A percentile compares a stretch with the other conserved stretches of the same genome.
These are phyloP conservation scores for Andrena cerasifolii DNA, from an alignment of 1,140 invertebrate species.

Conservation along the genomic window DNA sequence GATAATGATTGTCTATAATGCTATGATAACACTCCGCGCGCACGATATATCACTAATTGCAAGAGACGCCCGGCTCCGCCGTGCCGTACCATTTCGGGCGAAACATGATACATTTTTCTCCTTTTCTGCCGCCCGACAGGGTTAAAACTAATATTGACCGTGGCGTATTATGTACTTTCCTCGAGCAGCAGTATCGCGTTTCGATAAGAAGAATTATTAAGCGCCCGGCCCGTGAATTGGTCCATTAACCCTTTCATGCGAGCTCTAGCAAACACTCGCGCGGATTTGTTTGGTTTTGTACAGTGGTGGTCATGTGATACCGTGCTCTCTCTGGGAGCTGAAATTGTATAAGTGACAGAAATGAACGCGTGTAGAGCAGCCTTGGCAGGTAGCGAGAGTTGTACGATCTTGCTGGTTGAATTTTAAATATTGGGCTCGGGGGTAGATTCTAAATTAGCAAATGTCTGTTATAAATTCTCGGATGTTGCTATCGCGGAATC, in stretches of 20 bases:
- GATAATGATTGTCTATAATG: constrained; percentile 44
- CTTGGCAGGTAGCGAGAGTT: too few species aligned
- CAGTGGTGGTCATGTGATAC: background rate
- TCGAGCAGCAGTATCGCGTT: constrained; percentile 24
- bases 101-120: constrained; percentile 23
- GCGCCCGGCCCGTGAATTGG: background rate
- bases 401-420: too few species aligned
- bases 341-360: background rate
- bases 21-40: constrained; percentile 29
- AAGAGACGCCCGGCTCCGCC: background rate
- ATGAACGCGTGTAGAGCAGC: background rate
- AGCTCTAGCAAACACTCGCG: background rate
- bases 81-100: background rate
- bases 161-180: background rate
- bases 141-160: constrained; percentile 44
- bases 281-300: background rate
- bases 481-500: too few species aligned
- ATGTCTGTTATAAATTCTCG: too few species aligned
- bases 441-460: too few species aligned
- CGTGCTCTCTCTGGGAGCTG: background rate
- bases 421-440: too few species aligned
- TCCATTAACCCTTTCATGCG: constrained; percentile 1
- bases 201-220: constrained; percentile 1
- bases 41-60: constrained; percentile 45
- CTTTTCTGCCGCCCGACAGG: background rate